A percentile compares a stretch with the other conserved stretches of the same genome.
Conservation (phyloP, 2,113 vertebrate species). For the Nematolebias whitei region DNA sequence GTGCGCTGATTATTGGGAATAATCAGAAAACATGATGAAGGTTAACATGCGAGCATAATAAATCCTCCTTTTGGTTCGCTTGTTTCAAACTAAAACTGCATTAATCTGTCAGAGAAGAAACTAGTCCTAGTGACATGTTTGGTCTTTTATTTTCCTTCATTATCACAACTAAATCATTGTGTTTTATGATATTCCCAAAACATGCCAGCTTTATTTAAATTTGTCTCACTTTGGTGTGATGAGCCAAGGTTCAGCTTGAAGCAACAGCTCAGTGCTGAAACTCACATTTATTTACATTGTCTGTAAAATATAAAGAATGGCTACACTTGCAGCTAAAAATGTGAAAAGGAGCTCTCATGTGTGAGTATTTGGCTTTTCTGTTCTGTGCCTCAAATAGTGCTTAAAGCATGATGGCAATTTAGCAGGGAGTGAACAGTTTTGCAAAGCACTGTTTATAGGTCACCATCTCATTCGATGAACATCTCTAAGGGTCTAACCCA, state of each 20-base stretch:
- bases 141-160: no score
- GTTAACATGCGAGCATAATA: slow-evolving; percentile 1
- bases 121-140: no score
- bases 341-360: background rate
- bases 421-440: background rate
- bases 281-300: background rate
- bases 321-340: background rate
- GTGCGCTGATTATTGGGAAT: background rate
- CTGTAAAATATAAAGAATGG: background rate
- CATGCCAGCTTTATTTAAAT: no score
- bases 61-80: background rate
- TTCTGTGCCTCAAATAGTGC: background rate
- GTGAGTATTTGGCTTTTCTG: background rate
- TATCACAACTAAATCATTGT: no score
- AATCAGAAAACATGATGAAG: slow-evolving; percentile 5
- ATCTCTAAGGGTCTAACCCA: background rate
- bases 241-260: background rate
- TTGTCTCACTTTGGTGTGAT: background rate
- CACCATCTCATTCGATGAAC: background rate
- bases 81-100: background rate
- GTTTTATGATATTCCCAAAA: no score
- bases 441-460: background rate
- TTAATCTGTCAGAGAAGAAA: background rate
- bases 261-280: background rate
- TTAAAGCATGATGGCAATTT: background rate